Percentiles rank a stretch among this genome's conserved stretches.
Conservation (phyloP, 2,888 invertebrate species). For the Congeria kusceri region DNA sequence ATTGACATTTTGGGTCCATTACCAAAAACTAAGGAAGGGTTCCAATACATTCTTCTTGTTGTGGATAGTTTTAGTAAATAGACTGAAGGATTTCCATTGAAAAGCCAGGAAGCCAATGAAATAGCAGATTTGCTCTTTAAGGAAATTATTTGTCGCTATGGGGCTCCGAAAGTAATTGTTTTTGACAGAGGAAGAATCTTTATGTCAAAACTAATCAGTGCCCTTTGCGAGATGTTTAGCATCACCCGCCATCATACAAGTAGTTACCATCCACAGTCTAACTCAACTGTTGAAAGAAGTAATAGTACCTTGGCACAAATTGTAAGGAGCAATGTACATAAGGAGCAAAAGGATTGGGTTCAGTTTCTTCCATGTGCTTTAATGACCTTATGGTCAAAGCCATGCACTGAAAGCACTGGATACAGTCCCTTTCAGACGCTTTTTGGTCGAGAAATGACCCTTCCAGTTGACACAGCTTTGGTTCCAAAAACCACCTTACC, state of each 20-base stretch:
- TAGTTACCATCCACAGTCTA: constrained; percentile 62
- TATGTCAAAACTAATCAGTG: constrained; percentile 59
- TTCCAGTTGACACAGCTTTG: constrained; percentile 33
- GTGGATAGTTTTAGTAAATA: constrained; percentile 59
- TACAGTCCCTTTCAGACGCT: constrained; percentile 51
- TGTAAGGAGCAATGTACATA: constrained; percentile 41
- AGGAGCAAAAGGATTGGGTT: constrained; percentile 43
- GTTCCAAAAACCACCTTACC: constrained; percentile 32
- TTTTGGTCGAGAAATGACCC: constrained; percentile 43
- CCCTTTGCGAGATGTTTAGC: constrained; percentile 59
- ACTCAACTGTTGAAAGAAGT: constrained; percentile 48
- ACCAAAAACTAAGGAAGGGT: constrained; percentile 49
- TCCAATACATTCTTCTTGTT: constrained; percentile 48
- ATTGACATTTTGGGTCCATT: constrained; percentile 56
- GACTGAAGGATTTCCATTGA: constrained; percentile 55
- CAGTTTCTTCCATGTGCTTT: constrained; percentile 38
- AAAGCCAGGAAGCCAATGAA: constrained; percentile 59
- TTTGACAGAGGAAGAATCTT: constrained; percentile 59
- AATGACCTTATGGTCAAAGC: constrained; percentile 61
- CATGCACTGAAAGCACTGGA: constrained; percentile 45
- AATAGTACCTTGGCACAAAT: constrained; percentile 51
- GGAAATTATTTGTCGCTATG: constrained; percentile 54
- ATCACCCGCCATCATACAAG: constrained; percentile 53
- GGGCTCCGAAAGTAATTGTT: constrained; percentile 51
- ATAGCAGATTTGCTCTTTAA: constrained; percentile 53